A percentile compares a stretch with the other conserved stretches of the same genome.
These are phyloP conservation scores for Drosophila acutilabella DNA, from an alignment of 2,888 invertebrate genomes.

Conservation along the genomic window DNA sequence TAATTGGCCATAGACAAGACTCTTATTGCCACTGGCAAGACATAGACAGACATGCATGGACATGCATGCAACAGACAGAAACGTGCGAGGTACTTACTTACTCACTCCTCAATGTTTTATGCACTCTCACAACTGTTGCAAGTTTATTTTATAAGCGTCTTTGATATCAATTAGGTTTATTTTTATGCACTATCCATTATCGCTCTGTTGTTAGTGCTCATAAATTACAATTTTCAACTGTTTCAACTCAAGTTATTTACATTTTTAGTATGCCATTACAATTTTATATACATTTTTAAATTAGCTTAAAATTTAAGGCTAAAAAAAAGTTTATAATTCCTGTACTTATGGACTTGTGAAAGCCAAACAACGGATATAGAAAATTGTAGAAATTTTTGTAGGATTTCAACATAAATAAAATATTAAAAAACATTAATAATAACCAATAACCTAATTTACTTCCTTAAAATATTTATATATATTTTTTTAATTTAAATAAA, in stretches of 20 bases:
- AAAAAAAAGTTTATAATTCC: too few species aligned
- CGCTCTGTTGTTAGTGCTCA: neutral
- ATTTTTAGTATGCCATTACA: neutral
- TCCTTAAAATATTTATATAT: too few species aligned
- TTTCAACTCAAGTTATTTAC: neutral
- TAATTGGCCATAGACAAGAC: slow-evolving; percentile 71
- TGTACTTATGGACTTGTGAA: too few species aligned
- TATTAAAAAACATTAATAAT: too few species aligned
- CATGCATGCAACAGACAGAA: slow-evolving; percentile 12
- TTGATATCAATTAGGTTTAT: slow-evolving; percentile 7
- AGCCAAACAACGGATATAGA: too few species aligned
- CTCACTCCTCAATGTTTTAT: slow-evolving; percentile 17
- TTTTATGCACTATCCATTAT: slow-evolving; percentile 15
- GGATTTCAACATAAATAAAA: too few species aligned
- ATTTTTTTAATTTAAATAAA: too few species aligned
- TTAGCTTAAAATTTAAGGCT: too few species aligned
- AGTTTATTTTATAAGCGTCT: slow-evolving; percentile 2
- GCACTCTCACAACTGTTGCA: slow-evolving; percentile 13
- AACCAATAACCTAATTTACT: too few species aligned
- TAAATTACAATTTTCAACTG: slow-evolving; percentile 85
- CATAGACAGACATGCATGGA: slow-evolving; percentile 8
- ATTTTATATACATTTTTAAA: neutral
- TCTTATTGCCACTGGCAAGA: slow-evolving; percentile 28
- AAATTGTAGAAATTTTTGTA: too few species aligned
- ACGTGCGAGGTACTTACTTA: slow-evolving; percentile 24